Evolutionary conservation across 2,797 vertebrate genomes (phyloP), one percentile per base, ranked within the genome.

Genomic region (Lutjanus argentimaculatus): DNA sequence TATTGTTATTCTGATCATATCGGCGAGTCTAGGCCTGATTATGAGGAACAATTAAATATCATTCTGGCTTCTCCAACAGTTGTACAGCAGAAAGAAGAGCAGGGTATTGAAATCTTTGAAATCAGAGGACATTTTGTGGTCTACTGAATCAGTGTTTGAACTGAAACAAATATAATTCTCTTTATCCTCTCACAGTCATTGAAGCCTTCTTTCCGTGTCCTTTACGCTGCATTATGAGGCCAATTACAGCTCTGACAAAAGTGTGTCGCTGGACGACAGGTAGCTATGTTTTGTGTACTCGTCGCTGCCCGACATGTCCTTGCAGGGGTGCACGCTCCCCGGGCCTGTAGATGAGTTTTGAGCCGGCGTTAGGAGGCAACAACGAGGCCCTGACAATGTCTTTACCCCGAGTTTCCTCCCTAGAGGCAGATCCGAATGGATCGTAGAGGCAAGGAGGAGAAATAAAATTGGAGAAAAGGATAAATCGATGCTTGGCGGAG

Each of bases 401-500:
- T 93, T 90, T 94, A 90, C 90, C 93, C 88, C 70, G 21, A 90
- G 87, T 91, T 93, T 80, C 84, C 92, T 89, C 94, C 94, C 94
- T 86, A 91, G 93, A 94, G 95, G 93, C 93, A 92, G 82, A 91
- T 92, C 84, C 86, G 93, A 94, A 94, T 94, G 91, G 92, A 95
- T 95, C 74, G 91, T 85, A 88, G 90, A 90, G 85, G 89, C 89
- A 88, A 91, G 90, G 93, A 94, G 92, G 89, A 94, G 93, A 94
- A 95, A 94, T 95, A n/a, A 95, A 96, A 95, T 95, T 95, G 95
- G 91, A 95, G 93, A 93, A 95, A 94, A 93, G 92, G 93, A 95
- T 94, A 95, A 95, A 95, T 96, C 95, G 91, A 95, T 96, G 92
- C 92, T 94, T 87, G 91, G 92, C 90, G 77, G 92, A 94, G 93